Evolutionary conservation across 2,113 vertebrate genomes (phyloP).

Genomic region (Pterocles gutturalis): DNA sequence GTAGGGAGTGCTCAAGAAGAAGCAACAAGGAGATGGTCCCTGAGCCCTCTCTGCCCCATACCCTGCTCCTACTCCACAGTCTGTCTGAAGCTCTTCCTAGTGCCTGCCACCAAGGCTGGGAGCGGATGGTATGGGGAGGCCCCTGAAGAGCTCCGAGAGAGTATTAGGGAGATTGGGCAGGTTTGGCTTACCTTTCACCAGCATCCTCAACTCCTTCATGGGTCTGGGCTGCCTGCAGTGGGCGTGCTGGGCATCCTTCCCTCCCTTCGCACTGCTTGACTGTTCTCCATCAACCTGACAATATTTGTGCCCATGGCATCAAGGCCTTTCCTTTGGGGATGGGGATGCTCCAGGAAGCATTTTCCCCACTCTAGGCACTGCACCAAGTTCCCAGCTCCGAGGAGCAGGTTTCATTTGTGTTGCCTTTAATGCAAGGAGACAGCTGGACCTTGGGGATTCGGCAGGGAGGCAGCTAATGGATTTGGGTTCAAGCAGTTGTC

Average conservation of each 20-base stretch:
- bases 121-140: not conserved
- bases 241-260: not conserved
- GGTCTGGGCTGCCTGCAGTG: not conserved
- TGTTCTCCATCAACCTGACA: not conserved
- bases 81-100: not conserved
- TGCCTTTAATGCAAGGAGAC: constrained; percentile 68
- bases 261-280: fast-evolving
- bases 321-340: not conserved
- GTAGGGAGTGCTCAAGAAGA: not conserved
- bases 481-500: constrained; percentile 62
- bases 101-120: fast-evolving
- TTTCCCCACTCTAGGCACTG: not conserved
- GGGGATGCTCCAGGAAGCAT: not conserved
- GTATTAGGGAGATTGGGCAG: not conserved
- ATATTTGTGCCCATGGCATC: not conserved
- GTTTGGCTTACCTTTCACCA: not conserved
- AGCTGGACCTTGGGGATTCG: constrained; percentile 48
- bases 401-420: constrained; percentile 16
- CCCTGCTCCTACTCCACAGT: not conserved
- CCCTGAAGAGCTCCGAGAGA: not conserved
- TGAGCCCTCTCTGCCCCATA: not conserved
- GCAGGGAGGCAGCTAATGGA: constrained; percentile 68
- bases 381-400: not conserved
- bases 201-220: not conserved
- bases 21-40: not conserved